phyloP scores from a whole-genome alignment of 2,888 invertebrate genomes.

The Alloplasta piceator region DNA sequence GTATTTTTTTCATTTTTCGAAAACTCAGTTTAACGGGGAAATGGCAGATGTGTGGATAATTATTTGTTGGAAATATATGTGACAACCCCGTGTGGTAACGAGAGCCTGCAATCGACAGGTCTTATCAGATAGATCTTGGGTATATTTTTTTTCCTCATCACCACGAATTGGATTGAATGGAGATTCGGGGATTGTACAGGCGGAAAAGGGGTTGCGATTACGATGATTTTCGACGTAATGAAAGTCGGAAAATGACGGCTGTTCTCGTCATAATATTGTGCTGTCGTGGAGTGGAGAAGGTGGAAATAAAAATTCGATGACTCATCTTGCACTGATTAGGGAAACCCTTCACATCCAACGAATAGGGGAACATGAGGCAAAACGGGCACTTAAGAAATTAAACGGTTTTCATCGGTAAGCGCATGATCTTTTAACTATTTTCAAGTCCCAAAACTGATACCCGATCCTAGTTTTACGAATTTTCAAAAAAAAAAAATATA shows the following conservation, averaged over 20 bases:
- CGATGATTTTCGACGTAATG: slow-evolving; percentile 70
- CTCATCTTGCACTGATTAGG: not conserved
- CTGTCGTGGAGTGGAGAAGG: not conserved
- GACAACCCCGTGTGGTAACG: slow-evolving; percentile 26
- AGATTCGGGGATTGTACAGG: not conserved
- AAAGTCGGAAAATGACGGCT: slow-evolving; percentile 74
- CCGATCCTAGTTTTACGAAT: no score
- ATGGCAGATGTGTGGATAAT: no score
- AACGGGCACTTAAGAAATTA: no score
- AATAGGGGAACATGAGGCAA: no score
- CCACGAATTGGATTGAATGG: not conserved
- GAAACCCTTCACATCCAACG: no score
- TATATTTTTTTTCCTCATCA: slow-evolving; percentile 3
- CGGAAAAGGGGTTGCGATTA: slow-evolving; percentile 12
- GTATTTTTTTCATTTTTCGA: no score
- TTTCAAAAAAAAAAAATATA: no score
- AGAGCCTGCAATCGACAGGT: slow-evolving; percentile 59
- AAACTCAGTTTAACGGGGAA: no score
- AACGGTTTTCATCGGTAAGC: no score
- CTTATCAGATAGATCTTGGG: slow-evolving; percentile 48
- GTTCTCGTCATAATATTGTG: slow-evolving; percentile 60
- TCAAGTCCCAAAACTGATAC: no score
- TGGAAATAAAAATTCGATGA: slow-evolving; percentile 3
- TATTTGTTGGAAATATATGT: no score
- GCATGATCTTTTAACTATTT: no score